These are phyloP conservation scores for Patella ulyssiponensis DNA, from an alignment of 2,888 invertebrate genomes.

Conservation along the genomic window DNA sequence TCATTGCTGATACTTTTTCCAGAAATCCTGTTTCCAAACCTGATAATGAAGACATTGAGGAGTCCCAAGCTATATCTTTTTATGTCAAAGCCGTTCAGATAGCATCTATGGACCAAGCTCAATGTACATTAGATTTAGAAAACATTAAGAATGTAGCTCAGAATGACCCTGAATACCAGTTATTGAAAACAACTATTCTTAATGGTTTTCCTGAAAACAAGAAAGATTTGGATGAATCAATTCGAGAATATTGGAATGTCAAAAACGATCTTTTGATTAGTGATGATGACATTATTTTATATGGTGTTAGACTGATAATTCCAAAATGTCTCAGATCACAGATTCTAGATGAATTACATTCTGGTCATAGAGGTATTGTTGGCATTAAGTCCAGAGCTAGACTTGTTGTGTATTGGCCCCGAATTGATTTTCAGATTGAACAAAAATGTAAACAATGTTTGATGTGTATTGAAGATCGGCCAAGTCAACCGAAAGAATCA, in stretches of 20 bases:
- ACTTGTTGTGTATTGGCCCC: not conserved
- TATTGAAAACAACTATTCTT: not conserved
- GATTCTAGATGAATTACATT: too few relatives aligned
- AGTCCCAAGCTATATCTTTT: not conserved
- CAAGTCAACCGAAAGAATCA: not conserved
- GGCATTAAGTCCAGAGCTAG: not conserved
- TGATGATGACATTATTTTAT: too few relatives aligned
- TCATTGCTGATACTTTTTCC: not conserved
- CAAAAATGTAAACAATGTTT: not conserved
- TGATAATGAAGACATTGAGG: not conserved
- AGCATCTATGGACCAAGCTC: slow-evolving; percentile 1
- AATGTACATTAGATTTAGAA: slow-evolving; percentile 1
- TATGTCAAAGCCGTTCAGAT: not conserved
- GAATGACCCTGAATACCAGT: not conserved
- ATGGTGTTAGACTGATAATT: too few relatives aligned
- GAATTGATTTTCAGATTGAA: not conserved
- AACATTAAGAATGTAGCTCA: not conserved
- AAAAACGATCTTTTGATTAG: too few relatives aligned
- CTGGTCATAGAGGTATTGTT: slow-evolving; percentile 1
- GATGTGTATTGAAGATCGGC: not conserved
- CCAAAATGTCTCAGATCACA: too few relatives aligned
- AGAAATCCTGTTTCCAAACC: not conserved
- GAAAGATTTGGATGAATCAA: too few relatives aligned
- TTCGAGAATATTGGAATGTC: too few relatives aligned
- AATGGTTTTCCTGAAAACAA: too few relatives aligned